These are phyloP conservation scores for Drosophila truncata DNA, from an alignment of 1,140 invertebrate species.

Conservation along the genomic window DNA sequence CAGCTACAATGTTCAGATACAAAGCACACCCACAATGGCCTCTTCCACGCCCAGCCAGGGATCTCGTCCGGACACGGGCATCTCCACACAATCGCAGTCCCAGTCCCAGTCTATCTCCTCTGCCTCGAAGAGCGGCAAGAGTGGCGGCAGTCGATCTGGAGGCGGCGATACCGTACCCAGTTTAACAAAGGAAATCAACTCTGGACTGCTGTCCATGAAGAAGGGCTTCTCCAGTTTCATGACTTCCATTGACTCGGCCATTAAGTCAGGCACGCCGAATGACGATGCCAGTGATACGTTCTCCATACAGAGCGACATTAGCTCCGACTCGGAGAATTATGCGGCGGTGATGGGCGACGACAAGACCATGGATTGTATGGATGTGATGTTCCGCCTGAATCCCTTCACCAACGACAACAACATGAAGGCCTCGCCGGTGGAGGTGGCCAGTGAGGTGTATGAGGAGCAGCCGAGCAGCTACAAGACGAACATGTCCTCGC, in stretches of 20 bases:
- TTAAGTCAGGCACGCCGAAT: constrained; percentile 88
- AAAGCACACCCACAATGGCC: constrained; percentile 79
- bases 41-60: constrained; percentile 79
- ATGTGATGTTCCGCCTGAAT: constrained; percentile 87
- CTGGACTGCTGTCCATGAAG: constrained; percentile 90
- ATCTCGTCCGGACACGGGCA: constrained; percentile 83
- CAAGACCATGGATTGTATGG: constrained; percentile 88
- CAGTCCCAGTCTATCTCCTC: constrained; percentile 76
- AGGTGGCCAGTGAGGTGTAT: constrained; percentile 94
- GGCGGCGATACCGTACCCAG: constrained; percentile 69
- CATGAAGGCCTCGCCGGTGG: constrained; percentile 87
- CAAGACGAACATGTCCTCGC: constrained; percentile 88
- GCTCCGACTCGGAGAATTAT: constrained; percentile 92
- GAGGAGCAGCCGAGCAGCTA: constrained; percentile 89
- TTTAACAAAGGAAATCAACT: constrained; percentile 82
- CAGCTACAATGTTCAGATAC: constrained; percentile 84
- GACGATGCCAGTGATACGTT: constrained; percentile 91
- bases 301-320: constrained; percentile 91
- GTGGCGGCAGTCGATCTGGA: constrained; percentile 32
- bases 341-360: constrained; percentile 89
- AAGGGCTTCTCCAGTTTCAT: constrained; percentile 92
- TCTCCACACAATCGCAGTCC: constrained; percentile 78
- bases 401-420: constrained; percentile 85
- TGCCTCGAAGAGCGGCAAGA: constrained; percentile 77
- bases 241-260: constrained; percentile 92